Evolutionary conservation across 1,140 invertebrate species (phyloP).

Genomic region (Psix sp.): DNA sequence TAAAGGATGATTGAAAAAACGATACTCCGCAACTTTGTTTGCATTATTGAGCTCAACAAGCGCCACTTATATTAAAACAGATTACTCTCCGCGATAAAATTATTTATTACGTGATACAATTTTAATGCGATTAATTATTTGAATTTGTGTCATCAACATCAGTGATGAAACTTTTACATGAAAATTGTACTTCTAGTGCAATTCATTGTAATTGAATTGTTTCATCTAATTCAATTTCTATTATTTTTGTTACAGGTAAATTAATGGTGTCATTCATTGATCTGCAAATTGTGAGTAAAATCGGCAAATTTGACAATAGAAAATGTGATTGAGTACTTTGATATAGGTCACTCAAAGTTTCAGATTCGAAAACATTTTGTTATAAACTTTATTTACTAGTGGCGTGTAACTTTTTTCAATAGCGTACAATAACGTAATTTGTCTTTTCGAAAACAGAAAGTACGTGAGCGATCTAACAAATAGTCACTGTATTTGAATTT

Average conservation of each 20-base stretch:
- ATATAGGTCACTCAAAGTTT: too few relatives aligned
- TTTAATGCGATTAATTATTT: constrained; percentile 1
- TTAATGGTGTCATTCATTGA: too few relatives aligned
- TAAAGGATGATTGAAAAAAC: constrained; percentile 32
- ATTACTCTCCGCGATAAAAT: constrained; percentile 4
- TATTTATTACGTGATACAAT: constrained; percentile 7
- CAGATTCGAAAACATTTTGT: too few relatives aligned
- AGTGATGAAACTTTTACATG: too few relatives aligned
- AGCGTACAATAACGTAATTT: constrained; percentile 36
- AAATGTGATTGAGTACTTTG: too few relatives aligned
- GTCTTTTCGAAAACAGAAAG: constrained; percentile 15
- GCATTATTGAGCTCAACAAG: constrained; percentile 28
- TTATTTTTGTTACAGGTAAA: too few relatives aligned
- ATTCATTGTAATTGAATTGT: too few relatives aligned
- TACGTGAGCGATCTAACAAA: constrained; percentile 37
- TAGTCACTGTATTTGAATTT: constrained; percentile 40
- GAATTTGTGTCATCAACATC: background rate
- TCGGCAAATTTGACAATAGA: too few relatives aligned
- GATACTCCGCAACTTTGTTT: constrained; percentile 25
- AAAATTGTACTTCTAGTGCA: too few relatives aligned
- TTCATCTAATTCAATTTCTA: too few relatives aligned
- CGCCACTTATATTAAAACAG: constrained; percentile 12
- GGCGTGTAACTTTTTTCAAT: constrained; percentile 18
- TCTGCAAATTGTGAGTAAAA: too few relatives aligned
- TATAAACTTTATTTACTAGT: constrained; percentile 11